Conservation (phyloP, 2,797 vertebrate genomes). For the Leucoraja ocellata region DNA sequence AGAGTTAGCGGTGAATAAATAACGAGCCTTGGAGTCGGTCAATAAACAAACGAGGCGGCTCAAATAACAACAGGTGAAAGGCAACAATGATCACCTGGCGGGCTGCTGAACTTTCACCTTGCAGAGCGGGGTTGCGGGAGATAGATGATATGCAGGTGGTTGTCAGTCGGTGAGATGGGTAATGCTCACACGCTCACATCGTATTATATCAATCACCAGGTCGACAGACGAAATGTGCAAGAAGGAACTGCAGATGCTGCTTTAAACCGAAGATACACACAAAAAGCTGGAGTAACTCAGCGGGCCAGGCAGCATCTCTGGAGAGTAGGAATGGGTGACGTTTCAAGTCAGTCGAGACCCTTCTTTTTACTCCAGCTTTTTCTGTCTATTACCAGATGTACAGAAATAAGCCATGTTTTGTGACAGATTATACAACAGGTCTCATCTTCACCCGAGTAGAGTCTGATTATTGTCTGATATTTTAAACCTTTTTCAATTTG, state of each 20-base stretch:
- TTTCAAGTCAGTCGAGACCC: too few species aligned
- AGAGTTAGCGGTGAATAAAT: neutral
- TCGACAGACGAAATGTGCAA: too few species aligned
- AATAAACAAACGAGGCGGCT: neutral
- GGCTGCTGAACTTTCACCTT: neutral
- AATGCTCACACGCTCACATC: too few species aligned
- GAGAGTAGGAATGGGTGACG: too few species aligned
- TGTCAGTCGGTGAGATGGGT: neutral
- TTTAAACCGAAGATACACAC: too few species aligned
- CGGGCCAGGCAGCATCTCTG: too few species aligned
- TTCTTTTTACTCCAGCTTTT: neutral
- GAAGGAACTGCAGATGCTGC: too few species aligned
- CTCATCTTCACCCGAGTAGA: neutral
- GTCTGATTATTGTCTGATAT: neutral
- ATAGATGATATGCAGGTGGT: neutral
- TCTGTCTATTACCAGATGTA: neutral
- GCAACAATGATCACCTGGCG: neutral
- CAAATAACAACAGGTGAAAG: neutral
- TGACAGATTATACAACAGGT: neutral
- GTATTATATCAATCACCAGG: neutral
- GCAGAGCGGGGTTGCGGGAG: neutral
- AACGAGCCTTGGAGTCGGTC: neutral
- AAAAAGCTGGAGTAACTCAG: too few species aligned
- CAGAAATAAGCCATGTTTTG: neutral
- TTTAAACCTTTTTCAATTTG: conserved; percentile 13